phyloP scores from a whole-genome alignment of 2,888 invertebrate species.

The Drosophila sordidula region DNA sequence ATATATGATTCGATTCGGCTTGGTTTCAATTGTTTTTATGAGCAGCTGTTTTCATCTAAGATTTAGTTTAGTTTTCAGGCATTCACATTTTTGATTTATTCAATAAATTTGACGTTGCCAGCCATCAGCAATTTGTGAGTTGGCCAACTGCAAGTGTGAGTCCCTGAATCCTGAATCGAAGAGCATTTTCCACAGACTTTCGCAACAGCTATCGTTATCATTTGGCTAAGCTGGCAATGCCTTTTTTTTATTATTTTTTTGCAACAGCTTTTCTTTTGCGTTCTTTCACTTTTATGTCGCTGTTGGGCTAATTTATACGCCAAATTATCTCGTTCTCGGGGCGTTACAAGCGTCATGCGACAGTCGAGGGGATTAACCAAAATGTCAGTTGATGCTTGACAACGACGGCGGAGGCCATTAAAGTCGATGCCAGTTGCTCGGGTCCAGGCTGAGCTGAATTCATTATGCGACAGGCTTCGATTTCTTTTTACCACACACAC shows the following conservation, averaged over 20 bases:
- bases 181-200: no score
- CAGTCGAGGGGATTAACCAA: not conserved
- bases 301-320: not conserved
- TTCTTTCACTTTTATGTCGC: not conserved
- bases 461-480: constrained; percentile 59
- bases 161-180: no score
- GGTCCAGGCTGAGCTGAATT: constrained; percentile 45
- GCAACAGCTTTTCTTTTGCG: no score
- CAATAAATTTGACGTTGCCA: no score
- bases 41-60: no score
- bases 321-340: not conserved
- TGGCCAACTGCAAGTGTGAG: no score
- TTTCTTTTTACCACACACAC: constrained; percentile 21
- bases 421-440: constrained; percentile 43
- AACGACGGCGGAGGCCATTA: constrained; percentile 55
- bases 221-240: not conserved
- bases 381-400: constrained; percentile 39
- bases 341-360: constrained; percentile 10
- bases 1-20: no score
- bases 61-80: no score
- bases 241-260: not conserved
- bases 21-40: no score
- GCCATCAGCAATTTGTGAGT: no score
- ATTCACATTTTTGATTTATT: no score
- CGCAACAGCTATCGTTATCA: no score